These are phyloP conservation scores for Varanus salvator DNA, from an alignment of 2,113 vertebrate genomes.

Conservation along the genomic window DNA sequence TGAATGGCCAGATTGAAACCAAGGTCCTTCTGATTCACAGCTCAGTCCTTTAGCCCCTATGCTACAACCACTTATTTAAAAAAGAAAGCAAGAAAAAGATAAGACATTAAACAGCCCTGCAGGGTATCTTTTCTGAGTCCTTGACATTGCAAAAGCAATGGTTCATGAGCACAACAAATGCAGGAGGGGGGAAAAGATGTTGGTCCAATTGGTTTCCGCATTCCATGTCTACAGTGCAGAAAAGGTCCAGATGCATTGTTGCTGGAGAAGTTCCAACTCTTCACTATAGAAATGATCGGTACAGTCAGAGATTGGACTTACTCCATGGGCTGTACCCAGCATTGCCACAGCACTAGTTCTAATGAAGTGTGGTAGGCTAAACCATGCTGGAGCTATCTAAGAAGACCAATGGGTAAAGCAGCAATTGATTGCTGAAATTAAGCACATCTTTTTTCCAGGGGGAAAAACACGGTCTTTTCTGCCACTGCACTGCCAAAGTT, in stretches of 20 bases:
- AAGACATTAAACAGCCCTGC: conserved; percentile 28
- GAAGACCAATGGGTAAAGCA: too few species aligned
- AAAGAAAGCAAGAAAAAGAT: conserved; percentile 43
- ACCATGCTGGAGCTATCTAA: too few species aligned
- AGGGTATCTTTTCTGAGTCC: conserved; percentile 49
- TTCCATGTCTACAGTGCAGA: neutral
- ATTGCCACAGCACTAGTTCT: too few species aligned
- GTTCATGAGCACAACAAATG: conserved; percentile 51
- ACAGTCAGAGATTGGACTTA: neutral
- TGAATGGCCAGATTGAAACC: neutral
- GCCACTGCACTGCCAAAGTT: too few species aligned
- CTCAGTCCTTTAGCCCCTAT: neutral
- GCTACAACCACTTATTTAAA: neutral
- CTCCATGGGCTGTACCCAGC: neutral
- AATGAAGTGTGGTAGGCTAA: too few species aligned
- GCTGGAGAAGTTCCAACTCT: neutral
- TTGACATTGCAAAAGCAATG: conserved; percentile 43
- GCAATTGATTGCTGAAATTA: too few species aligned
- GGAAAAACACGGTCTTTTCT: too few species aligned
- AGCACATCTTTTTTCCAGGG: too few species aligned
- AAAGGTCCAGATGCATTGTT: neutral
- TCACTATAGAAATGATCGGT: neutral
- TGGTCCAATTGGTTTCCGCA: too few species aligned
- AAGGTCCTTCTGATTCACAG: neutral
- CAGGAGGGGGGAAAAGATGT: conserved; percentile 2